These are phyloP conservation scores for Cryptotis parvus DNA, from an alignment of 2,113 vertebrate species.

Conservation along the genomic window DNA sequence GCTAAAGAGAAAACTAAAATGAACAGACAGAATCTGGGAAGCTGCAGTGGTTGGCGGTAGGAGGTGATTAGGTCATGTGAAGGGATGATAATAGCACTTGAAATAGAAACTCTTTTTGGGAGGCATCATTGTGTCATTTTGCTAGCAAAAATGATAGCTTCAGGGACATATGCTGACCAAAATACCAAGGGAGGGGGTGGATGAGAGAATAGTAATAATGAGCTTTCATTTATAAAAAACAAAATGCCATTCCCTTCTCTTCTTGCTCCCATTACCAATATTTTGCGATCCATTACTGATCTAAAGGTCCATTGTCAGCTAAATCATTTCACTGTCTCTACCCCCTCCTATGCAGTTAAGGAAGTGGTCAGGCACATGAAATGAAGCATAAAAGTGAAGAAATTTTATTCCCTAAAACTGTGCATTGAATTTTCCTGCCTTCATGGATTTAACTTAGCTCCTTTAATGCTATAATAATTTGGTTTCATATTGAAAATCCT, in stretches of 20 bases:
- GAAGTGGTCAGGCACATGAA: neutral
- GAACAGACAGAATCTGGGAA: neutral
- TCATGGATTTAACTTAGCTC: conserved; percentile 80
- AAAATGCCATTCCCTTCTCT: neutral
- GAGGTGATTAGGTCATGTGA: neutral
- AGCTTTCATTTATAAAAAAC: neutral
- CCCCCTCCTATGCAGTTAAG: conserved; percentile 38
- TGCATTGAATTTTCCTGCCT: conserved; percentile 76
- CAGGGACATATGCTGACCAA: conserved; percentile 38
- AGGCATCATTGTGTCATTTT: conserved; percentile 41
- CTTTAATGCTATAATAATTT: conserved; percentile 84
- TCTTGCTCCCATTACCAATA: conserved; percentile 32
- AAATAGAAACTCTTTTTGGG: conserved; percentile 52
- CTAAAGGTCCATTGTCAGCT: conserved; percentile 27
- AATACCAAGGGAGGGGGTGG: conserved; percentile 12
- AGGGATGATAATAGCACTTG: neutral
- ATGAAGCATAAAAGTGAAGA: conserved; percentile 54
- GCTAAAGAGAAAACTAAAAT: neutral
- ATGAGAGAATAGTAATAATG: conserved; percentile 19
- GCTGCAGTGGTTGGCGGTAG: neutral
- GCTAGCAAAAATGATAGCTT: conserved; percentile 21
- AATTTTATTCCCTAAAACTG: conserved; percentile 72
- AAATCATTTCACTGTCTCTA: conserved; percentile 42
- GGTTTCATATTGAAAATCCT: conserved; percentile 81
- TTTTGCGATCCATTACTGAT: conserved; percentile 40